Conservation (phyloP, 2,113 vertebrate genomes). For the Scomber japonicus region DNA sequence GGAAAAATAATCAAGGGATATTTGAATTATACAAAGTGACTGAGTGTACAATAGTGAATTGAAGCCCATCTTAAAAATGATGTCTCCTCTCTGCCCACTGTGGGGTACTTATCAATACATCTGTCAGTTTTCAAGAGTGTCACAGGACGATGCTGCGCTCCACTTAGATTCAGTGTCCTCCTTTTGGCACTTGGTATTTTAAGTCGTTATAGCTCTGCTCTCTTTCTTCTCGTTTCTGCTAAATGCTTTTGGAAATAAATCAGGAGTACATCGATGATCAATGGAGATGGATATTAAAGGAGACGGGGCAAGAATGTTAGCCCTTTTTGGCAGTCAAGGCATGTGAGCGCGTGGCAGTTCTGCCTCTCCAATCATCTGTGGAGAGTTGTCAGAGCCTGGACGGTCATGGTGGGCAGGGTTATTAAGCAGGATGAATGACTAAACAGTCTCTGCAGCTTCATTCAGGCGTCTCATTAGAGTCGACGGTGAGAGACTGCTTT, state of each 20-base stretch:
- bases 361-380: slow-evolving; percentile 77
- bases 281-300: slow-evolving; percentile 76
- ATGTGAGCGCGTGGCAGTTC: slow-evolving; percentile 59
- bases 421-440: slow-evolving; percentile 85
- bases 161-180: neutral
- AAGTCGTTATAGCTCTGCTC: slow-evolving; percentile 55
- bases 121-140: slow-evolving; percentile 34
- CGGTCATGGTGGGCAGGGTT: slow-evolving; percentile 74
- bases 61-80: neutral
- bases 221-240: slow-evolving; percentile 65
- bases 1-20: neutral
- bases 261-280: slow-evolving; percentile 73
- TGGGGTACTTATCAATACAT: slow-evolving; percentile 27
- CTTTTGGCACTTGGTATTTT: slow-evolving; percentile 15
- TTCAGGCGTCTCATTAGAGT: slow-evolving; percentile 80
- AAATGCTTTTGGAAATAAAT: slow-evolving; percentile 77
- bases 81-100: neutral
- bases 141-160: neutral
- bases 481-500: slow-evolving; percentile 65
- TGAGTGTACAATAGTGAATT: neutral
- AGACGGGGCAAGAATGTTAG: slow-evolving; percentile 67
- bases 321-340: slow-evolving; percentile 73
- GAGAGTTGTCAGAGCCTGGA: slow-evolving; percentile 67
- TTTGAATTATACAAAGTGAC: neutral
- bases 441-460: slow-evolving; percentile 73